Conservation (phyloP, 2,113 vertebrate genomes). For the Rhagologus leucostigma region DNA sequence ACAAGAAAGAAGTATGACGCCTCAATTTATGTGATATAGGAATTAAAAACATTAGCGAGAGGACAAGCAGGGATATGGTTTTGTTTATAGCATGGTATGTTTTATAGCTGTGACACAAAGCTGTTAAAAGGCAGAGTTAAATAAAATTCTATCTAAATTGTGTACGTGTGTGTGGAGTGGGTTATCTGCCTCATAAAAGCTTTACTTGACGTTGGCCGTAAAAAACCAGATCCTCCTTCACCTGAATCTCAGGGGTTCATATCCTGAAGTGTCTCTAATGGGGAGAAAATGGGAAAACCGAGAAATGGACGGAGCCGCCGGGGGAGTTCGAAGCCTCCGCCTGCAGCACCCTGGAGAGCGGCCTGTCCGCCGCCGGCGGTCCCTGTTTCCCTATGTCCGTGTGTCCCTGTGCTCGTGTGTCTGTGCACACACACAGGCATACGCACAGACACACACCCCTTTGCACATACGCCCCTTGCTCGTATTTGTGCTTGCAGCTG, state of each 20-base stretch:
- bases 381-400: fast-evolving
- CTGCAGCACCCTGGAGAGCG: constrained; percentile 63
- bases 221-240: neutral
- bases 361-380: fast-evolving
- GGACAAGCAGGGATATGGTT: fast-evolving
- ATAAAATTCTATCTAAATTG: neutral
- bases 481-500: fast-evolving
- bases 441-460: neutral
- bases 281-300: neutral
- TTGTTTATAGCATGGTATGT: neutral
- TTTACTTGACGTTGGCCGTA: neutral
- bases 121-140: neutral
- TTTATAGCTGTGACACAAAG: neutral
- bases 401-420: fast-evolving
- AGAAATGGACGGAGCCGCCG: fast-evolving
- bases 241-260: neutral
- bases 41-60: neutral
- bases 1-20: neutral
- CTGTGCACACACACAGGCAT: neutral
- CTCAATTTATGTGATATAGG: neutral
- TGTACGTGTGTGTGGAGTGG: neutral
- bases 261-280: neutral
- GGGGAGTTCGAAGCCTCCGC: fast-evolving
- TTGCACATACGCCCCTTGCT: fast-evolving
- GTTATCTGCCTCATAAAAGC: neutral